Evolutionary conservation across 2,797 vertebrate genomes (phyloP).

Genomic region (Valencia hispanica): DNA sequence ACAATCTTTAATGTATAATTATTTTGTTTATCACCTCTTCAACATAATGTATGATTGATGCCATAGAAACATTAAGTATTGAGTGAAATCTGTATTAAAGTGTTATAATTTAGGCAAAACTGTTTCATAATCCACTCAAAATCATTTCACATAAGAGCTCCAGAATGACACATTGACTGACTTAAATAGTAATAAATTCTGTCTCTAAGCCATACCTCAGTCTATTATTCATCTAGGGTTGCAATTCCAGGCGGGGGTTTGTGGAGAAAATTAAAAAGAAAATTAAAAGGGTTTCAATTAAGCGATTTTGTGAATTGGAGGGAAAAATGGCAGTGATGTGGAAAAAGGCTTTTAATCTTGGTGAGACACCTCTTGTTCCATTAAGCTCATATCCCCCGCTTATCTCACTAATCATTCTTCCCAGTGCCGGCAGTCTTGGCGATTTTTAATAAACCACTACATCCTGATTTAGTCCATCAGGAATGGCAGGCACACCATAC

Average conservation of each 20-base stretch:
- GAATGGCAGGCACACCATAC: conserved; percentile 50
- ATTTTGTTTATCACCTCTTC: background rate
- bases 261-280: conserved; percentile 74
- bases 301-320: conserved; percentile 74
- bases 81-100: conserved; percentile 3
- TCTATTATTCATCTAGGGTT: conserved; percentile 56
- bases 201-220: conserved; percentile 48
- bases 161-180: conserved; percentile 38
- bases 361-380: conserved; percentile 77
- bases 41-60: background rate
- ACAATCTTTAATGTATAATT: background rate
- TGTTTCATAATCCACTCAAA: conserved; percentile 24
- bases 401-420: conserved; percentile 82
- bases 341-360: conserved; percentile 82
- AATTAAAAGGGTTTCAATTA: conserved; percentile 83
- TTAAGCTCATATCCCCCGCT: conserved; percentile 76
- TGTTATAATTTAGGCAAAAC: conserved; percentile 27
- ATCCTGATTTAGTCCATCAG: conserved; percentile 76
- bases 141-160: conserved; percentile 30
- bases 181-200: conserved; percentile 52
- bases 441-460: conserved; percentile 75
- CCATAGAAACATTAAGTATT: background rate
- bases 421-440: conserved; percentile 71
- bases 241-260: conserved; percentile 69
- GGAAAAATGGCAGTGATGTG: conserved; percentile 74